These are phyloP conservation scores for Oreochromis mossambicus DNA, from an alignment of 2,797 vertebrate genomes.

Conservation along the genomic window DNA sequence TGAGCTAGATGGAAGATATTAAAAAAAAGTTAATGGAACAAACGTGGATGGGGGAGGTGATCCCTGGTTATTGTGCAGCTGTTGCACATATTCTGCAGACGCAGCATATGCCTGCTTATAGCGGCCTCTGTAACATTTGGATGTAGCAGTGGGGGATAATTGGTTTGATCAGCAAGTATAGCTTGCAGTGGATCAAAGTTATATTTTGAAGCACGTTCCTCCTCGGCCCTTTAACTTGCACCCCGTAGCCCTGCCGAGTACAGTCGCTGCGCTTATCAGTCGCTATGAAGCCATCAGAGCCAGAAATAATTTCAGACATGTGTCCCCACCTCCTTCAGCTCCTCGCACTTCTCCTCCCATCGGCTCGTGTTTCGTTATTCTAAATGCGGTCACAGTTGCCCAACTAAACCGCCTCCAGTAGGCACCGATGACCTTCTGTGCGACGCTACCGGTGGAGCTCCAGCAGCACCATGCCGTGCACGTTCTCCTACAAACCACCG, in stretches of 20 bases:
- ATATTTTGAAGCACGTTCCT: background rate
- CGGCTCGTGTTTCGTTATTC: conserved; percentile 48
- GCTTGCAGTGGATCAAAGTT: background rate
- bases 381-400: conserved; percentile 35
- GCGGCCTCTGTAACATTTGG: background rate
- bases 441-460: background rate
- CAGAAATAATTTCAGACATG: background rate
- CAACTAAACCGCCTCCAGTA: background rate
- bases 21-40: background rate
- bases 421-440: background rate
- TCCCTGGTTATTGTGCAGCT: background rate
- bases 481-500: conserved; percentile 45
- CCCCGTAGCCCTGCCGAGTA: background rate
- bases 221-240: background rate
- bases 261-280: background rate
- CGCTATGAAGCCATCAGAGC: background rate
- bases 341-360: background rate
- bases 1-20: background rate
- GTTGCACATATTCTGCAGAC: background rate
- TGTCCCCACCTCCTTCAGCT: background rate
- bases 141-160: background rate
- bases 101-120: background rate
- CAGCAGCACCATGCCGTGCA: conserved; percentile 56
- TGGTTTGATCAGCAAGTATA: background rate
- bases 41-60: background rate